Evolutionary conservation across 2,113 vertebrate genomes (phyloP), one percentile per base, ranked within the genome.

Genomic region (Ammodytes dubius): DNA sequence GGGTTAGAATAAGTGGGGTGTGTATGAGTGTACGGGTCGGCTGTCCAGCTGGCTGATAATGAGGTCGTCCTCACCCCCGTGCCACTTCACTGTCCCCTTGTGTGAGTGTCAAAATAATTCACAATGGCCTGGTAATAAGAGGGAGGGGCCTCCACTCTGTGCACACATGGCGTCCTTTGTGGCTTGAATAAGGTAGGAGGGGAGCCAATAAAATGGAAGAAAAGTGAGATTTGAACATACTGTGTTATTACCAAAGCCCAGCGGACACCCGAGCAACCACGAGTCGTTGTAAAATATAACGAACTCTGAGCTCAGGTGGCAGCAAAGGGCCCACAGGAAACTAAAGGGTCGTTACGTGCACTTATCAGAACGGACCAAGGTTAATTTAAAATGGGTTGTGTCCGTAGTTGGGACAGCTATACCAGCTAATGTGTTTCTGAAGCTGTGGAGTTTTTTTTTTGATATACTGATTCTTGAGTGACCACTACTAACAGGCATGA

Each of bases 11-110:
- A 1, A 35, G 53, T 47, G 11, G 43, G 46, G 39, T 46, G 74
- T 35, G 5, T n/a, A 2, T 1, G 8, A 70, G 42, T 37, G 75
- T 65, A 39, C 6, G 42, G 5, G 6, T 2, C 39, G 68, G 72
- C 43, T 13, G 79, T 85, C 86, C 90, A 92, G 86, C 86, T 92
- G 90, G 87, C 52, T 58, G 77, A 73, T 91, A 93, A 94, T 91
- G 90, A 91, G 91, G 84, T 73, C 52, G 45, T 58, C 78, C 74
- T 87, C 77, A 50, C 63, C 88, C 84, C 77, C 47, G n/a, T 45
- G 3, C 78, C 83, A 69, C 82, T 77, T 67, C 83, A 69, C 85
- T 45, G 82, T 79, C 73, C 79, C 74, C 80, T 75, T 73, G 77
- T 80, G 86, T 60, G 81, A 27, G 27, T 73, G 82, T 89, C 87